Base-by-base conservation (phyloP, 2,113 vertebrate genomes). In the Scytalopus superciliaris region DNA sequence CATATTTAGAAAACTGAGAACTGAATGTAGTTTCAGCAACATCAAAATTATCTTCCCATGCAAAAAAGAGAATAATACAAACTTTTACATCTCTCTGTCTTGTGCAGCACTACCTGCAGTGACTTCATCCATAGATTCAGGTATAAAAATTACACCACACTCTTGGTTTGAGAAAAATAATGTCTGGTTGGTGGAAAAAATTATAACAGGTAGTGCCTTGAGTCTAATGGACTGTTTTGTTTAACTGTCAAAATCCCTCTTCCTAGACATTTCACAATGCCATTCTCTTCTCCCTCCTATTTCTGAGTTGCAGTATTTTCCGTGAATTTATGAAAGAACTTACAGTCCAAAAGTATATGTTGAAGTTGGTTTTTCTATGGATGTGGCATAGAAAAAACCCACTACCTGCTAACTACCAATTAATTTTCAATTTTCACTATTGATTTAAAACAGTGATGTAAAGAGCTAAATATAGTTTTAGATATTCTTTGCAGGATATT, bases 131-230 rank as follows among this genome's bases (percentile, higher is more conserved):
- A 21, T n/a, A 55, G 39, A 67, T 50, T 33, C 42, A 82, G 73
- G 52, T 92, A 7, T 68, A 69, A 79, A 85, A 88, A 77, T 91
- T 72, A 78, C 49, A 70, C 12, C 3, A 7, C 40, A 17, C 16
- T 76, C 92, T 94, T 49, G 21, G 40, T 76, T 50, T 39, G 31
- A 28, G 24, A 75, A 49, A 53, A 47, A 50, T 89, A 79, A 31
- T 25, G 37, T 37, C 27, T 66, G 19, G 27, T 49, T 84, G 73
- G 70, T 95, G 68, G 64, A 49, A 93, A 94, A 96, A 94, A 60
- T 89, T 3, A 67, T 96, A 95, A 91, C 60, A 93, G 80, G 91
- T 96, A 52, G 59, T 63, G 28, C 74, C 52, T 94, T 96, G 64
- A 49, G 21, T 93, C n/a, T 87, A 39, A 75, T 66, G 35, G 33